A percentile compares a stretch with the other conserved stretches of the same genome.
These are phyloP conservation scores for Siniperca obscura DNA, from an alignment of 2,797 vertebrate genomes.

Conservation along the genomic window DNA sequence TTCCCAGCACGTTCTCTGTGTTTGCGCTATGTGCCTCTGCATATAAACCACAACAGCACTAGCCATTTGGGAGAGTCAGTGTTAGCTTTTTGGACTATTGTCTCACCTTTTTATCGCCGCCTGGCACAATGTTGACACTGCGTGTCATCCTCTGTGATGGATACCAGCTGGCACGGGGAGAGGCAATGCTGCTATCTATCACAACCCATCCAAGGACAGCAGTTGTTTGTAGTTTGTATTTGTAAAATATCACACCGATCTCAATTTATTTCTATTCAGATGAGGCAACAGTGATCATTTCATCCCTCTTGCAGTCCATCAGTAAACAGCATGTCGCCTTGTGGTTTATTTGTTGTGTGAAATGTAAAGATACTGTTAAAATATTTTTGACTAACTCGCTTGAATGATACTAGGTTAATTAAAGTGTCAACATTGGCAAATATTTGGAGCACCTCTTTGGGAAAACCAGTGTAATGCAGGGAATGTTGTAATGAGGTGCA, in stretches of 20 bases:
- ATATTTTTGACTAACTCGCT: background rate
- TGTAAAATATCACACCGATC: conserved; percentile 9
- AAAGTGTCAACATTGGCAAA: background rate
- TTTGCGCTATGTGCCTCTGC: conserved; percentile 63
- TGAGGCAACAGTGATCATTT: conserved; percentile 13
- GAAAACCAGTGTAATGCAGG: background rate
- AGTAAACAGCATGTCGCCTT: background rate
- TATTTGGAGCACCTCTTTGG: background rate
- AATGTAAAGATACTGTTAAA: conserved; percentile 10
- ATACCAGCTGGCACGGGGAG: conserved; percentile 51
- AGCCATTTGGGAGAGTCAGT: conserved; percentile 50
- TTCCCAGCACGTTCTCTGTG: conserved; percentile 56
- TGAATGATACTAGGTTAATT: background rate
- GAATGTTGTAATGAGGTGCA: conserved; percentile 8
- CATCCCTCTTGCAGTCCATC: conserved; percentile 16
- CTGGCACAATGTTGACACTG: conserved; percentile 68
- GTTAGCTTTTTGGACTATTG: conserved; percentile 58
- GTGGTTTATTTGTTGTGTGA: background rate
- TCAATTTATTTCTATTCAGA: conserved; percentile 44
- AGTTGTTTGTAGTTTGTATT: conserved; percentile 43
- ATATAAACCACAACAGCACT: conserved; percentile 51
- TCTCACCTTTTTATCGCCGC: conserved; percentile 64
- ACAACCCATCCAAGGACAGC: conserved; percentile 27
- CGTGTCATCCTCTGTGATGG: conserved; percentile 49
- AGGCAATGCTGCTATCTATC: conserved; percentile 14